Evolutionary conservation across 1,140 invertebrate genomes (phyloP).

Genomic region (Trissolcus basalis): DNA sequence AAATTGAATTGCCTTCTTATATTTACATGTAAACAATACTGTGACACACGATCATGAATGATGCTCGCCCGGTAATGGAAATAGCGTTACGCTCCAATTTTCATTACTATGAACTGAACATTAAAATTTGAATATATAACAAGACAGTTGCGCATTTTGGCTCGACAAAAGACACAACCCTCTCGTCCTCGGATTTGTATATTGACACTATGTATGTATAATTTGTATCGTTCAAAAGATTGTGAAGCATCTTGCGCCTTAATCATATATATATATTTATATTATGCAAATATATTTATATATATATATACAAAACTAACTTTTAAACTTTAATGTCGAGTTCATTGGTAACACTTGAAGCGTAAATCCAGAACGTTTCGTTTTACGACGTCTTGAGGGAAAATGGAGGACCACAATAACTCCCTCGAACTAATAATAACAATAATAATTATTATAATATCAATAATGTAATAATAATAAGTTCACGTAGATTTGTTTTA

Average conservation of each 20-base stretch:
- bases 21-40: constrained; percentile 49
- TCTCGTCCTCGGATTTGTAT: constrained; percentile 17
- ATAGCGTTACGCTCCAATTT: constrained; percentile 50
- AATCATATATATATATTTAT: constrained; percentile 18
- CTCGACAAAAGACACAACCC: constrained; percentile 32
- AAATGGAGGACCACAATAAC: constrained; percentile 49
- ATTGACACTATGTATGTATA: constrained; percentile 14
- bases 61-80: constrained; percentile 49
- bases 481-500: constrained; percentile 59
- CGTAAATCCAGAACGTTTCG: constrained; percentile 51
- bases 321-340: constrained; percentile 39
- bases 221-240: constrained; percentile 25
- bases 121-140: constrained; percentile 41
- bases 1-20: constrained; percentile 38
- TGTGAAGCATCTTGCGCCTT: constrained; percentile 20
- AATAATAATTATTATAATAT: constrained; percentile 55
- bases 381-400: constrained; percentile 41
- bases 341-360: constrained; percentile 39
- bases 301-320: constrained; percentile 28
- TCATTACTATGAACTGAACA: constrained; percentile 48
- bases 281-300: constrained; percentile 32
- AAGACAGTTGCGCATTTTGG: constrained; percentile 31
- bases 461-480: constrained; percentile 60
- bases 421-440: constrained; percentile 56
- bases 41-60: constrained; percentile 26